A percentile compares a stretch with the other conserved stretches of the same genome.
phyloP scores from a whole-genome alignment of 2,113 vertebrate species.

The Nyctibius bracteatus region DNA sequence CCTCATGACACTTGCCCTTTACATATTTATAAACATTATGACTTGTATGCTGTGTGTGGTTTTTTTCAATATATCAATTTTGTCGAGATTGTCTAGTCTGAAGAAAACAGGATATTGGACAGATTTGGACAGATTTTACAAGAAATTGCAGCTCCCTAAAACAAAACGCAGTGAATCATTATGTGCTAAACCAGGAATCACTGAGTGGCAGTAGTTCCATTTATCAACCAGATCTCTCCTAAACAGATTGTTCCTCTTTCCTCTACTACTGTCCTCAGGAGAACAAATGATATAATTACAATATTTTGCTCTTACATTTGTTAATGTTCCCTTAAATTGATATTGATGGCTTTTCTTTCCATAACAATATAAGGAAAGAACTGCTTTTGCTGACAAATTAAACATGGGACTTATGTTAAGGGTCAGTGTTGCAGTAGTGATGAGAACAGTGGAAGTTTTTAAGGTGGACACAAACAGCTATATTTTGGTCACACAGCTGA shows the following conservation, averaged over 20 bases:
- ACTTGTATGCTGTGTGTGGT: not conserved
- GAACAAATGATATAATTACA: not conserved
- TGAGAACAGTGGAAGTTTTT: not conserved
- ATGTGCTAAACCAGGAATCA: not conserved
- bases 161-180: not conserved
- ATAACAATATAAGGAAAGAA: slow-evolving; percentile 29
- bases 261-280: not conserved
- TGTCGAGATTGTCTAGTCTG: not conserved
- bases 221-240: not conserved
- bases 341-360: not conserved
- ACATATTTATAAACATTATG: too few species aligned
- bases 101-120: slow-evolving; percentile 44
- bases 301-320: not conserved
- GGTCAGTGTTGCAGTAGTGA: not conserved
- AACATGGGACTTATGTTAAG: not conserved
- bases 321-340: not conserved
- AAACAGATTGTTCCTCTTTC: not conserved
- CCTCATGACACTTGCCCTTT: too few species aligned
- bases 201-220: not conserved
- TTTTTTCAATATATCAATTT: not conserved
- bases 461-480: not conserved
- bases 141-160: not conserved
- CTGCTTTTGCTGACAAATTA: not conserved
- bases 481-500: not conserved
- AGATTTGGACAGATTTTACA: not conserved